Evolutionary conservation across 2,797 vertebrate species (phyloP), one percentile per base, ranked within the genome.

Genomic region (Gallinago stenura): DNA sequence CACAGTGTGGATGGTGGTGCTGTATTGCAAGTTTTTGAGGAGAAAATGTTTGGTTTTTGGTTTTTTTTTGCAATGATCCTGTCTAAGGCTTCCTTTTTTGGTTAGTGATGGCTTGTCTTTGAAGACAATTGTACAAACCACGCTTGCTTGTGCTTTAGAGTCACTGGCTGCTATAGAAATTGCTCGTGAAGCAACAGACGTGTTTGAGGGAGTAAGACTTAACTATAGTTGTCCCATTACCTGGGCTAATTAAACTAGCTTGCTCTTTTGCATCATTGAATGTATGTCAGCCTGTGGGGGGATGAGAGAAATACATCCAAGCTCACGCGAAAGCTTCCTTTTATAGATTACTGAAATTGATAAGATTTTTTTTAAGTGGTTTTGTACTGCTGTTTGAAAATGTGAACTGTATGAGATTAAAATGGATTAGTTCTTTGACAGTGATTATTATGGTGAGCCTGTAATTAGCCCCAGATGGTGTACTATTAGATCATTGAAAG

Each of bases 361-460:
- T 64, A 87, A 64, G 31, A 22, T 61, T 95, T 91, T 91, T 94
- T 87, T 39, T 46, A 85, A 71, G 91, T 64, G 76, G 28, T 84
- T 89, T 93, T 89, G 25, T 83, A 30, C 64, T 87, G 31, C 84
- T 89, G 31, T 83, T 93, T 84, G 54, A 73, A 64, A 82, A 69
- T 82, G 60, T 93, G 66, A 94, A 83, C 48, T 80, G 25, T 51
- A 35, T 60, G 75, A 83, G 68, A 83, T 87, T 70, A 80, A 92
- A 87, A 83, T 41, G 25, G 45, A 88, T 95, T 93, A 45, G 89
- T 94, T 83, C 17, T 87, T 80, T 75, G 61, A 26, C 41, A 60
- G 25, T 30, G 22, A 21, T 90, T 86, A 68, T 58, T 87, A 53
- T 57, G 37, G 19, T 75, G 56, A 88, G 41, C 41, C 31, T 81